Base-by-base conservation (phyloP, 2,888 invertebrate genomes). In the Trichopria drosophilae region DNA sequence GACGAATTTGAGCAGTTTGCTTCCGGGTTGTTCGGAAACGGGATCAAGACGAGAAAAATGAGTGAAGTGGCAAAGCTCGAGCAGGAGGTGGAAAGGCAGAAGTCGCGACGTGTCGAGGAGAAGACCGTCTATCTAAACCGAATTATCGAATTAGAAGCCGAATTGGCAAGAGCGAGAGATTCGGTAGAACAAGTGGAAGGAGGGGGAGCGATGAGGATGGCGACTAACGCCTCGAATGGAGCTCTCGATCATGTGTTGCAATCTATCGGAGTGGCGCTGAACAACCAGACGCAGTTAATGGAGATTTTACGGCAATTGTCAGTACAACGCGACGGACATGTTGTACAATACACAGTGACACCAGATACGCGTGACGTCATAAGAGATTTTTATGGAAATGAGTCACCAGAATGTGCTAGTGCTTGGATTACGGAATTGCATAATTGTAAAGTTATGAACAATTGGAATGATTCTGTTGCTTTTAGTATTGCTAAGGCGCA, bases 381-480 rank as follows among this genome's bases (percentile, higher is more conserved):
- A 3, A 1, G 42, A 3, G 45, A 53, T 12, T 54, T 54, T 29
- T 13, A 16, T 15, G 47, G 50, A 22, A 51, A 46, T 20, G 50
- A 47, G 26, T 39, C 35, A 3, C 54, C 50, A 3, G 50, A 54
- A 18, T 20, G 34, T 15, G 49, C 44, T n/a, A 22, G 29, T 10
- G 42, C 43, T 2, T 51, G 51, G 51, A 19, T 50, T 3, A 13
- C 24, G 1, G 47, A 51, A 34, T 19, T 44, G 4, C n/a, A 13
- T 4, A 50, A 46, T 10, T 22, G 34, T 4, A 24, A 39, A n/a
- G 12, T 20, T n/a, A 22, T 48, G 6, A 20, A 53, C 15, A 16
- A n/a, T 4, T 53, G 53, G 49, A 41, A 2, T 13, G 29, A 44
- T 23, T 23, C 16, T 7, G 26, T 49, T 6, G 32, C 37, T 0